Evolutionary conservation across 2,113 vertebrate species (phyloP), one percentile per base, ranked within the genome.

Genomic region (Corvus cornix): DNA sequence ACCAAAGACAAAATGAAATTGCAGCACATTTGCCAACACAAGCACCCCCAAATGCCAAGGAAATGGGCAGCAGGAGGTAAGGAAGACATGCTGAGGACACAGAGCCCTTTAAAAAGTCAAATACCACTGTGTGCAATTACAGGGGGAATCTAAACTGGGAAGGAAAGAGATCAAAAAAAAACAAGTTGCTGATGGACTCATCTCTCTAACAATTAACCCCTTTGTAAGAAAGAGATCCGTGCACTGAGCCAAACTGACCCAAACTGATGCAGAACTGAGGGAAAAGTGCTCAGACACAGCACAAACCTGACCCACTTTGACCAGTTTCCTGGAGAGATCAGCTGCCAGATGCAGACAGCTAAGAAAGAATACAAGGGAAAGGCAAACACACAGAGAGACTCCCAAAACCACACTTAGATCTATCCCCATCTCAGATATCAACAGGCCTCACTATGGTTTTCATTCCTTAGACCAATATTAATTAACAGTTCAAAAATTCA

Each of bases 321-420:
- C 14, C 75, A 44, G 3, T 2, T 21, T 6, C 33, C 67, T n/a
- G 5, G 1, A 41, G 2, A 1, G 1, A 49, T 21, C 23, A 60
- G 30, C 10, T n/a, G 41, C n/a, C 79, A 72, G 28, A 17, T 7
- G 41, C 48, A 67, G 22, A 21, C 18, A 39, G 26, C 35, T 18
- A 8, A n/a, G 5, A 12, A 28, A n/a, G 10, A 78, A 18, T 0
- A 14, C 5, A 44, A 39, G 10, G 30, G 1, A 30, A 55, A 77
- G 30, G 53, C 13, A 89, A 49, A 39, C n/a, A 56, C 16, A 31
- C 33, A 43, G 37, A 3, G 33, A 79, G 11, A 26, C 43, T 39
- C 60, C 37, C 31, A 8, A 48, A 63, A 37, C 0, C 41, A 43
- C 72, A 20, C 11, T 2, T 23, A 41, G 16, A 18, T 14, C 48